Base-by-base conservation (phyloP, 2,888 invertebrate species). In the Dasysyrphus albostriatus region DNA sequence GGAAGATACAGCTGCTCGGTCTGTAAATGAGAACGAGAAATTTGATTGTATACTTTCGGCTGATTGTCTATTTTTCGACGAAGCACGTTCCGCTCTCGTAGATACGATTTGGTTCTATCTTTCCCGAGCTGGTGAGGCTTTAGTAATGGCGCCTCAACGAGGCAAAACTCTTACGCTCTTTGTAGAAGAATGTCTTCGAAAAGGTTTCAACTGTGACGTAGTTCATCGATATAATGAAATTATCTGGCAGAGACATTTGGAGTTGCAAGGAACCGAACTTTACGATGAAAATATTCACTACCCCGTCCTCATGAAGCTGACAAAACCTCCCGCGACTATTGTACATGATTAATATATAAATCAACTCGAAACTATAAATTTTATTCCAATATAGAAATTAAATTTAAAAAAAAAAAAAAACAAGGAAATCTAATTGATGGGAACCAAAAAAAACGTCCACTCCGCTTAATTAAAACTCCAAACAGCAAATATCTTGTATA, bases 41-140 rank as follows among this genome's bases (percentile, higher is more conserved):
- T 96, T 95, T 92, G 96, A 97, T 92, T 93, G 95, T 63, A 94
- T 97, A 67, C 93, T 97, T 10, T 96, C 96, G 90, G 96, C 97
- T 2, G 97, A 97, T 92, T 97, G 96, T 91, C 92, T 96, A 80
- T 96, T 96, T 93, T 96, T 96, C 91, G 96, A 96, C 90, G 96
- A 96, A 78, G 95, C 95, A 1, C 93, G 96, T 58, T 92, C 94
- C 37, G 95, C 95, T 88, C 93, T 96, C 87, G 95, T 96, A 44
- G 94, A 95, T 87, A 95, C 96, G 72, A 94, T 96, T 88, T 94
- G 94, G 94, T 93, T 94, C 84, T 94, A 94, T 90, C 91, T 96
- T 89, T 93, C 94, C 14, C 92, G 93, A 19, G 92, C 93, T 90
- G 96, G 97, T 0, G 91, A 95, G 65, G 96, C 95, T 2, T 93